These are phyloP conservation scores for Tipula helvola DNA, from an alignment of 2,888 invertebrate genomes.

Conservation along the genomic window DNA sequence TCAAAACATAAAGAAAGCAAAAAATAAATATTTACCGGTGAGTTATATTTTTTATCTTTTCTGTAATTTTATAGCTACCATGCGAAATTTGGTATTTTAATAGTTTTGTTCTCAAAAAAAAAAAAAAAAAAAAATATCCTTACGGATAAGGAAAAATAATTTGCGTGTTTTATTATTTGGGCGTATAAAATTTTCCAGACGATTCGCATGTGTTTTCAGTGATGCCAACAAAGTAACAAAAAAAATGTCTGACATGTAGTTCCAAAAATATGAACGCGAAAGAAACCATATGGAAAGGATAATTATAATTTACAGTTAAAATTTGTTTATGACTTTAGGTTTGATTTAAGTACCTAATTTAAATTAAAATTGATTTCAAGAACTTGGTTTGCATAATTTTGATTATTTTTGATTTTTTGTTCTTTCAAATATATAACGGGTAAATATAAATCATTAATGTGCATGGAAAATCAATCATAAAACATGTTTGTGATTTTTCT, in stretches of 20 bases:
- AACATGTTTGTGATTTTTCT: not conserved
- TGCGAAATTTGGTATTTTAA: not conserved
- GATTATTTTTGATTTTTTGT: not conserved
- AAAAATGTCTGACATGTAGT: not conserved
- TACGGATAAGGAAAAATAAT: not conserved
- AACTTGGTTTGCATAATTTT: not conserved
- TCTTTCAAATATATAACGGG: not conserved
- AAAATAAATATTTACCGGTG: not conserved
- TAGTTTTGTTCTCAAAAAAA: not conserved
- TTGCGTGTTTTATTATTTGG: not conserved
- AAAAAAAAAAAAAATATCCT: not conserved
- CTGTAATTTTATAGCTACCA: not conserved
- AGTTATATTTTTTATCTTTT: not conserved
- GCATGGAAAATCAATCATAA: not conserved
- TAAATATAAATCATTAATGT: not conserved
- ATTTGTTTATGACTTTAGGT: not conserved
- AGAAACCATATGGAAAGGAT: not conserved
- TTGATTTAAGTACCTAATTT: no score
- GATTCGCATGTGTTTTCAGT: slow-evolving; percentile 4
- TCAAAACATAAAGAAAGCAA: not conserved
- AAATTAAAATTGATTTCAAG: not conserved
- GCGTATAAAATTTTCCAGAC: not conserved
- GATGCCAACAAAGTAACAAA: not conserved
- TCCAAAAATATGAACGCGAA: not conserved
- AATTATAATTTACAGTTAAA: not conserved